Evolutionary conservation across 2,888 invertebrate genomes (phyloP).

Genomic region (Philereme transversata): DNA sequence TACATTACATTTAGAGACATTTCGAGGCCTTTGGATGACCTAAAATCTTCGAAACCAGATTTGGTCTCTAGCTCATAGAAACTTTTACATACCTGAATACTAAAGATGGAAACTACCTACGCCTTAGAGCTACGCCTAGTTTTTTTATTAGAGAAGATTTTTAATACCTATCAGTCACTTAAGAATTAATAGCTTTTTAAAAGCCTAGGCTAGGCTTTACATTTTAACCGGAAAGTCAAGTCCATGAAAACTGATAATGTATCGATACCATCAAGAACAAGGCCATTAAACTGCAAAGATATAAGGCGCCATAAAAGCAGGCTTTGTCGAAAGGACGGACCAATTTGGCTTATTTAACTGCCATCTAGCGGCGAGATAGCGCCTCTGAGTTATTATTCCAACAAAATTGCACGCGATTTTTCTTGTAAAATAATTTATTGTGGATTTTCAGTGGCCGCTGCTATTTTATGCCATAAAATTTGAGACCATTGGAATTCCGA

Average conservation of each 20-base stretch:
- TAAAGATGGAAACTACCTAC: too few relatives aligned
- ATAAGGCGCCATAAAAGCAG: constrained; percentile 64
- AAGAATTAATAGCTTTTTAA: too few relatives aligned
- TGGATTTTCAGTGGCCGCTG: constrained; percentile 23
- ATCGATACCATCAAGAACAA: constrained; percentile 50
- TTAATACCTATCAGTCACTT: too few relatives aligned
- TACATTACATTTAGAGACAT: too few relatives aligned
- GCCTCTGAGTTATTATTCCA: constrained; percentile 68
- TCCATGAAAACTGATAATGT: constrained; percentile 27
- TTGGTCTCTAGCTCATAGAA: too few relatives aligned
- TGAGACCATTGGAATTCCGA: too few relatives aligned
- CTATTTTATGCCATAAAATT: not conserved
- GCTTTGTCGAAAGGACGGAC: constrained; percentile 61
- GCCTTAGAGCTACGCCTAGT: too few relatives aligned
- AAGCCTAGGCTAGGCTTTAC: not conserved
- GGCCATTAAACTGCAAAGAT: constrained; percentile 58
- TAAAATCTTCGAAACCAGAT: too few relatives aligned
- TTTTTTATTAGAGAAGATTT: too few relatives aligned
- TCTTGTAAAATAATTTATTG: constrained; percentile 56
- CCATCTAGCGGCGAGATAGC: constrained; percentile 65
- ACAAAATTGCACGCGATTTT: constrained; percentile 66
- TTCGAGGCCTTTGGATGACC: too few relatives aligned
- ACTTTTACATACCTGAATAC: too few relatives aligned
- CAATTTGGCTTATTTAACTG: constrained; percentile 78
- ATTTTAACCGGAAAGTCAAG: constrained; percentile 10